Base-by-base conservation (phyloP, 1,140 invertebrate genomes). In the Asbolus verrucosus region DNA sequence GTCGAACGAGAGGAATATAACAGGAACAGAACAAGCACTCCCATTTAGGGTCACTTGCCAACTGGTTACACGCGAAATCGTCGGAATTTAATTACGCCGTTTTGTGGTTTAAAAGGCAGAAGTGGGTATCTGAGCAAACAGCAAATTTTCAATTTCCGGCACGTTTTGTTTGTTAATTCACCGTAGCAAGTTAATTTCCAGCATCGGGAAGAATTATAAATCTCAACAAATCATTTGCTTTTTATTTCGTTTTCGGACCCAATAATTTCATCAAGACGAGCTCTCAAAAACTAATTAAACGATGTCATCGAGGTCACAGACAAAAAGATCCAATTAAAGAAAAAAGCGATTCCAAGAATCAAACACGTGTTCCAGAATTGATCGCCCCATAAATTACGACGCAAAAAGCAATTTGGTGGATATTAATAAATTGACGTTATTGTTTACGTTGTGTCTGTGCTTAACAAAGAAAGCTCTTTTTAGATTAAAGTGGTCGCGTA, bases 131-230 rank as follows among this genome's bases (percentile, higher is more conserved):
- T 70, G 65, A 61, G 70, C 65, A 67, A 70, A 73, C 62, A 69
- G 71, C 41, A 70, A 71, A 75, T 70, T 73, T 71, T 73, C 73
- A 70, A 75, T 73, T 75, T 75, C 71, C 73, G 71, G 73, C 73
- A 71, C 73, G 71, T 70, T 72, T 66, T 75, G 73, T 75, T 75
- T 75, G 71, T 70, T 70, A 73, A 75, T 73, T 71, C 65, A 41
- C 15, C 54, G 31, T 66, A 19, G 67, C 71, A 69, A 72, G 70
- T 69, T 74, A 41, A 71, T 73, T 73, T 69, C 24, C 18, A 36
- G 46, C 43, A 59, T 38, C n/a, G 31, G 15, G 6, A 65, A 66
- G 67, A 66, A 70, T 73, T 67, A 46, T 70, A 73, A 73, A 68
- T 62, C 65, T 8, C 8, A 14, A 27, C 50, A 65, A 41, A 61